Evolutionary conservation across 2,113 vertebrate genomes (phyloP).

Genomic region (Nestor notabilis): DNA sequence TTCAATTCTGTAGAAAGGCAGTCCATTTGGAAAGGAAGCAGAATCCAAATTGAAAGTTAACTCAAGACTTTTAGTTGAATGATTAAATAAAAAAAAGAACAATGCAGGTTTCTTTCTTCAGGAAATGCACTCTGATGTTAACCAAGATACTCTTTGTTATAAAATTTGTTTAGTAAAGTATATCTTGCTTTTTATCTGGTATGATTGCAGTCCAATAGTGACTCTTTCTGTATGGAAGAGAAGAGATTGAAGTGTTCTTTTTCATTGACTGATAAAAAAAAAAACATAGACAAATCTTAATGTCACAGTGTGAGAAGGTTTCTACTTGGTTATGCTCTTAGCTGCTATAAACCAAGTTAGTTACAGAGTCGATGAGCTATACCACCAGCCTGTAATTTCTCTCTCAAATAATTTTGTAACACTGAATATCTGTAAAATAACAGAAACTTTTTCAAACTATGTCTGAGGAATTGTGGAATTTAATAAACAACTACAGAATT

Average conservation of each 20-base stretch:
- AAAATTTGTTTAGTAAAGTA: background rate
- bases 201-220: background rate
- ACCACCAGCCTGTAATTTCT: background rate
- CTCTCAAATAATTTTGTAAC: background rate
- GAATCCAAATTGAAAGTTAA: background rate
- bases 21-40: background rate
- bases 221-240: background rate
- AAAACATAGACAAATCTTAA: background rate
- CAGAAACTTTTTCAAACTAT: background rate
- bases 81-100: background rate
- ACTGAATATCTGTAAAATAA: background rate
- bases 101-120: background rate
- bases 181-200: background rate
- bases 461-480: background rate
- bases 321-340: background rate
- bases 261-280: background rate
- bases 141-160: background rate
- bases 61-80: background rate
- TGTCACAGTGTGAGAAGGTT: background rate
- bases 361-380: background rate
- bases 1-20: background rate
- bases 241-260: background rate
- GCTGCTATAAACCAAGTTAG: background rate
- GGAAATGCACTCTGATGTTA: background rate
- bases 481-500: background rate